phyloP scores from a whole-genome alignment of 2,113 vertebrate genomes.

The Microtus ochrogaster region DNA sequence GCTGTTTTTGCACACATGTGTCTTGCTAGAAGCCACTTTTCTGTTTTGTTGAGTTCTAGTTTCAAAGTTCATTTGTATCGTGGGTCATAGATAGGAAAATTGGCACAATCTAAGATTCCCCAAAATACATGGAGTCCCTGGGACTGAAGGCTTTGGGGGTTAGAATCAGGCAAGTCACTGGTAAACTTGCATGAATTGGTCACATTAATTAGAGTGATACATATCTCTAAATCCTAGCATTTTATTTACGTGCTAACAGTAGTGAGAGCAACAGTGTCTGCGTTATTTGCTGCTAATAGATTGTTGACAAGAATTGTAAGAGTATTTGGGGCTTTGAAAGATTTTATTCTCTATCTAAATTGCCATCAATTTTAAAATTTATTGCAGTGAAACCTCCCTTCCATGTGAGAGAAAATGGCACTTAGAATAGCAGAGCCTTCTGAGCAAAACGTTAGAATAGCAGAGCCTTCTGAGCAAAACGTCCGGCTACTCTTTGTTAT shows the following conservation, averaged over 20 bases:
- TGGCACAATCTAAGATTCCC: neutral
- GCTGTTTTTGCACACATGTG: neutral
- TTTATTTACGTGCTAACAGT: slow-evolving; percentile 3
- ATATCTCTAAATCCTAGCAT: slow-evolving; percentile 12
- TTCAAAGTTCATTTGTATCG: slow-evolving; percentile 35
- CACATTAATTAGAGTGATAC: neutral
- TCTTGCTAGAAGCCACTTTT: slow-evolving; percentile 10
- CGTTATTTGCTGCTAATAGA: slow-evolving; percentile 25
- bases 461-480: neutral
- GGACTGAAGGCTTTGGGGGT: neutral
- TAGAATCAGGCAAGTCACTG: neutral
- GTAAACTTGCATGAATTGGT: neutral
- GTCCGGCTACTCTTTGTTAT: neutral
- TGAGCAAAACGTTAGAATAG: neutral
- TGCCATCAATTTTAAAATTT: slow-evolving; percentile 54
- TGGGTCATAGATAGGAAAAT: neutral
- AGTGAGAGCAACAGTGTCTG: neutral
- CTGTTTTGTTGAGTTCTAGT: slow-evolving; percentile 2
- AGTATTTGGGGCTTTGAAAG: slow-evolving; percentile 42
- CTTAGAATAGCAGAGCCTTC: neutral
- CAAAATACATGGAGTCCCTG: neutral
- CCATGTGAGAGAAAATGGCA: neutral
- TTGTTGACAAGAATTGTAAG: neutral
- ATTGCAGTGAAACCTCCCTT: neutral
- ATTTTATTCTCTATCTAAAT: slow-evolving; percentile 68